Evolutionary conservation across 2,888 invertebrate species (phyloP).

Genomic region (Globia sparganii): DNA sequence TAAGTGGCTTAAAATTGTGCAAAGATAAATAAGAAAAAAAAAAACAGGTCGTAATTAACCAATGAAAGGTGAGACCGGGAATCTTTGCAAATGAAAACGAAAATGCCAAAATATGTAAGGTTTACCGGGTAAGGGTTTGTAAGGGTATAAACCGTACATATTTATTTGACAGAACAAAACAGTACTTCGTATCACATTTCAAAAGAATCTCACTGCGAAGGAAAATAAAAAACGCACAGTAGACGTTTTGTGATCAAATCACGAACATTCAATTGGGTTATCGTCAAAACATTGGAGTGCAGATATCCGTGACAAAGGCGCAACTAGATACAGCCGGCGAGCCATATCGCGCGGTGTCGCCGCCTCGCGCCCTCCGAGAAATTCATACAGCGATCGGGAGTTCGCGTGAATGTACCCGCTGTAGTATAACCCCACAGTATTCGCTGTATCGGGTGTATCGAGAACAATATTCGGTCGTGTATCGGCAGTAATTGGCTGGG

Average conservation of each 20-base stretch:
- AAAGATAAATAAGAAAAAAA: conserved; percentile 28
- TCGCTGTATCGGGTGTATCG: conserved; percentile 73
- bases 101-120: not conserved
- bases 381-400: conserved; percentile 60
- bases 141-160: conserved; percentile 15
- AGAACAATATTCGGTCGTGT: conserved; percentile 87
- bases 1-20: not conserved
- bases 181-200: conserved; percentile 43
- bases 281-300: conserved; percentile 70
- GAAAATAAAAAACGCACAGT: conserved; percentile 52
- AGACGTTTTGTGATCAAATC: conserved; percentile 63
- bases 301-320: conserved; percentile 69
- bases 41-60: not conserved
- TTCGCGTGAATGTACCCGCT: conserved; percentile 51
- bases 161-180: conserved; percentile 28
- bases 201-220: conserved; percentile 49
- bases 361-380: conserved; percentile 50
- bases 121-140: not conserved
- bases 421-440: conserved; percentile 62
- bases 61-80: not conserved
- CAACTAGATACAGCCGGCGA: conserved; percentile 61
- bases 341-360: conserved; percentile 43
- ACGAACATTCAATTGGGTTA: conserved; percentile 69
- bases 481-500: conserved; percentile 86
- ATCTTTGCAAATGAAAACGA: conserved; percentile 8